Conservation (phyloP, 2,888 invertebrate species). For the Ennomos fuscantarius region DNA sequence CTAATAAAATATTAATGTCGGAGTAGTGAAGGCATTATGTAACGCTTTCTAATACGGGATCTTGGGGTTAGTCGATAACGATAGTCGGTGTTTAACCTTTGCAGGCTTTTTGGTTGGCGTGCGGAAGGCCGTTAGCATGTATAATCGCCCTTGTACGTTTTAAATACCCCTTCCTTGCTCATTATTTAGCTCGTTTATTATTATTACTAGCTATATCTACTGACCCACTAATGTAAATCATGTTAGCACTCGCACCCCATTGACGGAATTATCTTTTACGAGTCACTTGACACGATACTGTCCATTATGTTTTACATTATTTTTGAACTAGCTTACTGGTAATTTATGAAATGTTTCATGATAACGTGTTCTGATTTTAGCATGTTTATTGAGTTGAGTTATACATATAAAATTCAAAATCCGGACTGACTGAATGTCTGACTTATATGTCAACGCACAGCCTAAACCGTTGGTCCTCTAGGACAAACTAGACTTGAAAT, state of each 20-base stretch:
- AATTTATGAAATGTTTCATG: too few species aligned
- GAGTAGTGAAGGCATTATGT: constrained; percentile 34
- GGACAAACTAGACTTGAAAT: too few species aligned
- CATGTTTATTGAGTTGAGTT: too few species aligned
- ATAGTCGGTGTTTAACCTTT: constrained; percentile 45
- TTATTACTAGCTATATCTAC: constrained; percentile 35
- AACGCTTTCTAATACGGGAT: constrained; percentile 38
- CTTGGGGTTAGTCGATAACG: constrained; percentile 38
- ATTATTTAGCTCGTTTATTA: constrained; percentile 64
- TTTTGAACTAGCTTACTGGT: too few species aligned
- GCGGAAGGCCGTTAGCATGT: constrained; percentile 61
- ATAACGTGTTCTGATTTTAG: too few species aligned
- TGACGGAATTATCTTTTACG: constrained; percentile 23
- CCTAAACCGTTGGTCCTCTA: too few species aligned
- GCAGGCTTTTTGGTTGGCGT: constrained; percentile 53
- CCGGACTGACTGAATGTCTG: too few species aligned
- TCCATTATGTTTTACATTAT: too few species aligned
- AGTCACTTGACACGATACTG: background rate
- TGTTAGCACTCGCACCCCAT: constrained; percentile 35
- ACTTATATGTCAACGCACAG: too few species aligned
- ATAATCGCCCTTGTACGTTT: constrained; percentile 65
- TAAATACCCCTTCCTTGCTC: constrained; percentile 62
- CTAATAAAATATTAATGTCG: constrained; percentile 28
- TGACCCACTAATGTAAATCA: constrained; percentile 37
- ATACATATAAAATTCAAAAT: too few species aligned